phyloP scores from a whole-genome alignment of 2,797 vertebrate genomes.

The Botia kubotai region DNA sequence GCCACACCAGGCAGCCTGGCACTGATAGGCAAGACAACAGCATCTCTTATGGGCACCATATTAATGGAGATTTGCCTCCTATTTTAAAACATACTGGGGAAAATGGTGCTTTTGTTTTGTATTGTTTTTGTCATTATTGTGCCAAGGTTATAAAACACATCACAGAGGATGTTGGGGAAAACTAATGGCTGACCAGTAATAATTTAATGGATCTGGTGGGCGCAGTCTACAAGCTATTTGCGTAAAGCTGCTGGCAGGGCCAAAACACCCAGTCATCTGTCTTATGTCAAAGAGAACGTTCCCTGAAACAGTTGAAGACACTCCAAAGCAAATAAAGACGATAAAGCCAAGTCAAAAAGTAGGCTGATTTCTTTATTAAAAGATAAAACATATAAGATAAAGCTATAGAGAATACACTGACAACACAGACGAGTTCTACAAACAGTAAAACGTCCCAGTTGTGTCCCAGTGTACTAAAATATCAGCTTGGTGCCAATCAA shows the following conservation, averaged over 20 bases:
- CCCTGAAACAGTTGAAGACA: neutral
- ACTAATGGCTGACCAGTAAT: conserved; percentile 46
- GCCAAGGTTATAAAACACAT: conserved; percentile 32
- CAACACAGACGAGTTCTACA: neutral
- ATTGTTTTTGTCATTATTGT: conserved; percentile 40
- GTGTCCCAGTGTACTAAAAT: neutral
- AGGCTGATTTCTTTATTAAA: conserved; percentile 25
- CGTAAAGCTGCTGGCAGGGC: neutral
- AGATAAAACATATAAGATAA: conserved; percentile 7
- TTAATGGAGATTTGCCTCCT: conserved; percentile 65
- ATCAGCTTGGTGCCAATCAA: neutral
- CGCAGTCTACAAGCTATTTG: conserved; percentile 28
- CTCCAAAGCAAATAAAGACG: conserved; percentile 14
- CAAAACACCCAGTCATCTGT: conserved; percentile 14
- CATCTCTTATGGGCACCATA: conserved; percentile 60
- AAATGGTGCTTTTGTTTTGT: conserved; percentile 36
- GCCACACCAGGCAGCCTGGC: conserved; percentile 71
- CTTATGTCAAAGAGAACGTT: neutral
- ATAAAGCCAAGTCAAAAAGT: conserved; percentile 2
- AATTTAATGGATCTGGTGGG: conserved; percentile 36
- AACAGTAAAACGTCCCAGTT: neutral
- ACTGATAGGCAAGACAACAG: conserved; percentile 62
- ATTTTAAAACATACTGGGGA: conserved; percentile 36
- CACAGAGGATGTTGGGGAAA: conserved; percentile 20
- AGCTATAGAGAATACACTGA: neutral